These are phyloP conservation scores for Drosophila nigrodunni DNA, from an alignment of 1,140 invertebrate species.

Conservation along the genomic window DNA sequence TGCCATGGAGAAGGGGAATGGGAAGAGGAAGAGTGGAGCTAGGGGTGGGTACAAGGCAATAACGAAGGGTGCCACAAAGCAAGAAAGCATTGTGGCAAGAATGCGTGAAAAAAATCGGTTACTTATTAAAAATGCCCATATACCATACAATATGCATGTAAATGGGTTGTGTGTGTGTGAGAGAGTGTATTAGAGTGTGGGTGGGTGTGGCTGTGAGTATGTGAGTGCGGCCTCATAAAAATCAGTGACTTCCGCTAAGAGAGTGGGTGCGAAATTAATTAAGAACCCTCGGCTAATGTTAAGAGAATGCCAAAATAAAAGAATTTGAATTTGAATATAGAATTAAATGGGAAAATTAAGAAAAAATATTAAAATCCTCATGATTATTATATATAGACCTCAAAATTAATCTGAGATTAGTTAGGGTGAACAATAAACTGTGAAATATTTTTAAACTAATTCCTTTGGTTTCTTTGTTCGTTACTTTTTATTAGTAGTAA, in stretches of 20 bases:
- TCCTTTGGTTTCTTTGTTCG: no score
- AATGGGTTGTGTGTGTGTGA: constrained; percentile 28
- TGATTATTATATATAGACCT: no score
- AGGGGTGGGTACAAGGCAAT: not conserved
- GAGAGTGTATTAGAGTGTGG: constrained; percentile 1
- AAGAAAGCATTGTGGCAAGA: constrained; percentile 13
- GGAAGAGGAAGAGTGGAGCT: not conserved
- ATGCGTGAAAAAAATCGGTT: constrained; percentile 65
- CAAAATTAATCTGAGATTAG: no score
- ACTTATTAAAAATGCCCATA: constrained; percentile 82
- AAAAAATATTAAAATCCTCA: no score
- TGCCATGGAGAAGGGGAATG: not conserved
- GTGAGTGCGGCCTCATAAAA: constrained; percentile 60
- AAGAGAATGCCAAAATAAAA: constrained; percentile 3
- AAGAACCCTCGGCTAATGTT: constrained; percentile 34
- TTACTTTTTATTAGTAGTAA: no score
- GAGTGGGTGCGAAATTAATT: constrained; percentile 73
- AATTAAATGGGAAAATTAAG: no score
- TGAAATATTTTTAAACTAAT: no score
- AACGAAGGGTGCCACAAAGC: constrained; percentile 17
- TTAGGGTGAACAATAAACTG: no score
- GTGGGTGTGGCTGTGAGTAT: constrained; percentile 1
- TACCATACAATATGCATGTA: constrained; percentile 68
- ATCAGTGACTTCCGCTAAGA: constrained; percentile 52
- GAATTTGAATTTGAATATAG: no score